Conservation (phyloP, 1,140 invertebrate species). For the Achroia grisella region DNA sequence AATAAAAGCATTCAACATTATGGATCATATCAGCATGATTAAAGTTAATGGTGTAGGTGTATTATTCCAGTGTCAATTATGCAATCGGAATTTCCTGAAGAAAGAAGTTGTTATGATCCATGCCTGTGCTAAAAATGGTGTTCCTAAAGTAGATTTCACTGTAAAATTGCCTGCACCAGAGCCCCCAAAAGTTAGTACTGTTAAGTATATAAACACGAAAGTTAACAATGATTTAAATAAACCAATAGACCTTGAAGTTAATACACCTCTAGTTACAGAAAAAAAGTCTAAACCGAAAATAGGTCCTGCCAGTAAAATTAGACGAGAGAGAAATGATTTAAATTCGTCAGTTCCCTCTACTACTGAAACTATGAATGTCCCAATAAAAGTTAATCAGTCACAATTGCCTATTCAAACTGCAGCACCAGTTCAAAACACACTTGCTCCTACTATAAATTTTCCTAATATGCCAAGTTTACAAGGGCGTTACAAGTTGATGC, state of each 20-base stretch:
- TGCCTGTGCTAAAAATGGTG: constrained; percentile 55
- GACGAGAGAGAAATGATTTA: constrained; percentile 14
- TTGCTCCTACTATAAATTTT: constrained; percentile 32
- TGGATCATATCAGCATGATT: constrained; percentile 59
- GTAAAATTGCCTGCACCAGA: constrained; percentile 27
- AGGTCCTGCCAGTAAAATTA: constrained; percentile 55
- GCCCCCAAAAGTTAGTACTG: constrained; percentile 37
- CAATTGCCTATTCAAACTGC: no score
- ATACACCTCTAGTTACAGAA: constrained; percentile 4
- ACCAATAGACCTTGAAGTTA: constrained; percentile 10
- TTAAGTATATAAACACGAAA: constrained; percentile 55
- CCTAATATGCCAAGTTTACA: constrained; percentile 36
- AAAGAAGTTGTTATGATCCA: constrained; percentile 55
- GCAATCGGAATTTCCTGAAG: constrained; percentile 62
- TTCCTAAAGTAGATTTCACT: constrained; percentile 33
- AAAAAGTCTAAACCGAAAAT: constrained; percentile 44
- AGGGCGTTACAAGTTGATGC: constrained; percentile 46
- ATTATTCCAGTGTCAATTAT: constrained; percentile 59
- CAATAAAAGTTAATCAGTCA: no score
- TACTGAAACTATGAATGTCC: no score
- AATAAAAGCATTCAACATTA: constrained; percentile 49
- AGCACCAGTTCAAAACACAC: no score
- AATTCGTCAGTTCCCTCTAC: neutral
- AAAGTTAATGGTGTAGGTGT: constrained; percentile 62
- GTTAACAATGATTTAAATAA: constrained; percentile 14